Conservation (phyloP, 2,888 invertebrate species). For the Ectemnius lituratus region DNA sequence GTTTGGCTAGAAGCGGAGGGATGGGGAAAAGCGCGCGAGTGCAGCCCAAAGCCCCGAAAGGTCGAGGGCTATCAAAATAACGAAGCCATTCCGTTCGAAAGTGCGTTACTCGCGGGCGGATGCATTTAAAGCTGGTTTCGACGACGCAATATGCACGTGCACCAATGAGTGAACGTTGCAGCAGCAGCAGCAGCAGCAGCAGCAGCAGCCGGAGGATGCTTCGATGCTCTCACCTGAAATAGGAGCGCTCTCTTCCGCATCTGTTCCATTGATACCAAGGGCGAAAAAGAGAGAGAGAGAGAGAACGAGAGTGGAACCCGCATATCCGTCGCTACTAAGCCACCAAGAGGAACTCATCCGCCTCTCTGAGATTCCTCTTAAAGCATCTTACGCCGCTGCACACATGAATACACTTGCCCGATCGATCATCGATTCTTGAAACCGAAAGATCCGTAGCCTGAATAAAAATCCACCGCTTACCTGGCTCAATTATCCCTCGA, state of each 20-base stretch:
- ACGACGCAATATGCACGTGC: slow-evolving; percentile 46
- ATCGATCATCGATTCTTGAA: slow-evolving; percentile 28
- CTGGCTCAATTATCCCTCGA: not conserved
- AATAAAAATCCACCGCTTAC: slow-evolving; percentile 24
- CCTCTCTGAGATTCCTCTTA: not conserved
- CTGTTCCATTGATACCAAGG: slow-evolving; percentile 62
- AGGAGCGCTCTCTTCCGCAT: slow-evolving; percentile 55
- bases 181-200: not conserved
- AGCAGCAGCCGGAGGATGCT: not conserved
- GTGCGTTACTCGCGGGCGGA: slow-evolving; percentile 70
- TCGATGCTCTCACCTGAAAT: slow-evolving; percentile 51
- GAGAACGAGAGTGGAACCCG: too few relatives aligned
- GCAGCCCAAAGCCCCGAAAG: too few relatives aligned
- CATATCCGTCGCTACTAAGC: slow-evolving; percentile 59
- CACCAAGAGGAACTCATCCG: slow-evolving; percentile 51
- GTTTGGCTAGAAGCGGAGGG: too few relatives aligned
- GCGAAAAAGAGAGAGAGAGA: too few relatives aligned
- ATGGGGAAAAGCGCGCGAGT: not conserved
- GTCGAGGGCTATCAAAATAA: slow-evolving; percentile 72
- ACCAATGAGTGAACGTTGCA: slow-evolving; percentile 14
- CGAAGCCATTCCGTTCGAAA: slow-evolving; percentile 69
- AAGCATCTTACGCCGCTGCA: slow-evolving; percentile 30
- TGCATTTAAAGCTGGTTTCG: slow-evolving; percentile 65
- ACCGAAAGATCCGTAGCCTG: slow-evolving; percentile 2
- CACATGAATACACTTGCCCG: slow-evolving; percentile 2